A percentile compares a stretch with the other conserved stretches of the same genome.
Evolutionary conservation across 2,888 invertebrate species (phyloP).

Genomic region (Choristoneura rosaceana): DNA sequence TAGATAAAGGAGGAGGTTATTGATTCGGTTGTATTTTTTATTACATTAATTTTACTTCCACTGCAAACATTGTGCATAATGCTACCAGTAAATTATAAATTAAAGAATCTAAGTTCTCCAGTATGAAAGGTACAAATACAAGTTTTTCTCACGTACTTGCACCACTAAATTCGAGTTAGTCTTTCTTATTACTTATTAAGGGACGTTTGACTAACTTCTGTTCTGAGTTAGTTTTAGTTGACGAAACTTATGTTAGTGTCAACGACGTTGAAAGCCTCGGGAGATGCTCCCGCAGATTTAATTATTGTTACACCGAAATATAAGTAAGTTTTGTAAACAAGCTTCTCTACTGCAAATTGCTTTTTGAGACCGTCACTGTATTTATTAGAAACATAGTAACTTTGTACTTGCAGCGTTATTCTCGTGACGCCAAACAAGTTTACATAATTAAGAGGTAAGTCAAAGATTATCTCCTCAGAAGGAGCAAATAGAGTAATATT

Average conservation of each 20-base stretch:
- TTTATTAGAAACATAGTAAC: background rate
- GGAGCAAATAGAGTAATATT: too few species aligned
- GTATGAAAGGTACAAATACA: background rate
- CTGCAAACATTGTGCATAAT: background rate
- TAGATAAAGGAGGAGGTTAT: too few species aligned
- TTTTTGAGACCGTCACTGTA: slow-evolving; percentile 10
- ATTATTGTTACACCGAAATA: slow-evolving; percentile 35
- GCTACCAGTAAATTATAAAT: slow-evolving; percentile 7
- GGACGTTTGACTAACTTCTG: slow-evolving; percentile 41
- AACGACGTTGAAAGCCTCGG: slow-evolving; percentile 34
- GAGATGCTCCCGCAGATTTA: slow-evolving; percentile 38
- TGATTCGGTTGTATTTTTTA: too few species aligned
- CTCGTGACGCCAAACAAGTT: background rate
- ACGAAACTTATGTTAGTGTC: slow-evolving; percentile 42
- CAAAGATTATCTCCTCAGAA: background rate
- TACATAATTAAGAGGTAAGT: background rate
- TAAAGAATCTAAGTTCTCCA: slow-evolving; percentile 10
- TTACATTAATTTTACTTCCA: background rate
- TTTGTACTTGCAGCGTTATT: background rate
- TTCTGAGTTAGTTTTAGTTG: slow-evolving; percentile 38
- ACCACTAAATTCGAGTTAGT: slow-evolving; percentile 34
- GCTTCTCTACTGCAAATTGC: slow-evolving; percentile 25
- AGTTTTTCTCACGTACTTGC: slow-evolving; percentile 33
- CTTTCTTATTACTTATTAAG: slow-evolving; percentile 40
- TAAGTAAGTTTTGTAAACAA: slow-evolving; percentile 34